These are phyloP conservation scores for Turdus rufiventris DNA, from an alignment of 2,113 vertebrate species.

Conservation along the genomic window DNA sequence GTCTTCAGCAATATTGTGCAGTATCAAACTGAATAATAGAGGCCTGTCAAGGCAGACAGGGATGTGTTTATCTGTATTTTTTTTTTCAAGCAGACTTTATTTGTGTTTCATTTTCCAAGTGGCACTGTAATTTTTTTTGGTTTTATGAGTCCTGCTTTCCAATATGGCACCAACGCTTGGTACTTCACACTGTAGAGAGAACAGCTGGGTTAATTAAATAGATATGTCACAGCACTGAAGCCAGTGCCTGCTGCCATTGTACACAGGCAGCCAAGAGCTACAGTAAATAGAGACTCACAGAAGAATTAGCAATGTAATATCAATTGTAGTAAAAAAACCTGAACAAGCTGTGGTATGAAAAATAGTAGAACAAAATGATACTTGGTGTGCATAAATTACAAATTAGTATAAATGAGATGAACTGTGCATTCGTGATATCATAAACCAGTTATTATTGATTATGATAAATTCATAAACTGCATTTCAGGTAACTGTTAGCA, in stretches of 20 bases:
- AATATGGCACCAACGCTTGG: background rate
- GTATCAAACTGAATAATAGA: background rate
- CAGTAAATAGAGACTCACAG: background rate
- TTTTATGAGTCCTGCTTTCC: slow-evolving; percentile 46
- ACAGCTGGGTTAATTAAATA: slow-evolving; percentile 77
- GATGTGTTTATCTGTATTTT: background rate
- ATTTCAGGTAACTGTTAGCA: background rate
- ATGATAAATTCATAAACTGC: background rate
- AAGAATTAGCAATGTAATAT: background rate
- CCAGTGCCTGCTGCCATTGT: slow-evolving; percentile 49
- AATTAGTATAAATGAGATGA: background rate
- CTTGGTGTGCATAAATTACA: background rate
- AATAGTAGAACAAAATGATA: background rate
- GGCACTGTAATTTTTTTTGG: background rate
- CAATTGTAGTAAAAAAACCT: background rate
- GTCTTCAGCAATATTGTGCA: background rate
- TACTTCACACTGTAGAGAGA: slow-evolving; percentile 54
- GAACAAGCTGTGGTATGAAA: background rate
- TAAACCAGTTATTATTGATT: background rate
- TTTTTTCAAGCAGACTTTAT: background rate
- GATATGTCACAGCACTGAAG: slow-evolving; percentile 71
- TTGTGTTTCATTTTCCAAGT: slow-evolving; percentile 26
- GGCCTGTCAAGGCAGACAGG: background rate
- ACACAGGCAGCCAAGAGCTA: slow-evolving; percentile 47
- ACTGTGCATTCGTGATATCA: background rate